These are phyloP conservation scores for Eupithecia inturbata DNA, from an alignment of 2,888 invertebrate species.

Conservation along the genomic window DNA sequence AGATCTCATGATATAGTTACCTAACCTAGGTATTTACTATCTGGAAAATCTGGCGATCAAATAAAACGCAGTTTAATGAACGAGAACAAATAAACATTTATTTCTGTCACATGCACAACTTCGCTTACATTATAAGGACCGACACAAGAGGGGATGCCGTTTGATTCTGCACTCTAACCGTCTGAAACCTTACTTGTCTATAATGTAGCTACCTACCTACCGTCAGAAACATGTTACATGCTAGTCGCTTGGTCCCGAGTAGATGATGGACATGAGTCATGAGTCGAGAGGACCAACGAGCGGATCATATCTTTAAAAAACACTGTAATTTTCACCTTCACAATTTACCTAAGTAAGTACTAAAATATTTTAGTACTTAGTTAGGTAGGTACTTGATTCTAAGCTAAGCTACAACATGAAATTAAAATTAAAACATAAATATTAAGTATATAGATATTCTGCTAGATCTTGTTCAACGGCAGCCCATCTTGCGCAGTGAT, in stretches of 20 bases:
- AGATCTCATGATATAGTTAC: too few relatives aligned
- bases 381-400: too few relatives aligned
- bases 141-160: conserved; percentile 51
- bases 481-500: conserved; percentile 20
- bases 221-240: conserved; percentile 27
- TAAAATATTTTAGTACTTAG: too few relatives aligned
- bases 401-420: not conserved
- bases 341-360: not conserved
- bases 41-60: conserved; percentile 33
- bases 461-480: not conserved
- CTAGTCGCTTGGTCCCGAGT: conserved; percentile 59
- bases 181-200: too few relatives aligned
- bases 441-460: not conserved
- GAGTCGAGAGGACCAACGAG: conserved; percentile 48
- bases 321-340: not conserved
- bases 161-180: conserved; percentile 35
- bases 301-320: conserved; percentile 4
- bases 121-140: conserved; percentile 58
- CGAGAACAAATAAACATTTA: conserved; percentile 77
- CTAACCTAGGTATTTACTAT: not conserved
- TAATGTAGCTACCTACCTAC: not conserved
- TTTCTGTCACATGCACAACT: conserved; percentile 74
- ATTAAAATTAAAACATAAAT: not conserved
- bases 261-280: conserved; percentile 15
- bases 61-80: conserved; percentile 69